Conservation (phyloP, 2,888 invertebrate species). For the Idaea straminata region DNA sequence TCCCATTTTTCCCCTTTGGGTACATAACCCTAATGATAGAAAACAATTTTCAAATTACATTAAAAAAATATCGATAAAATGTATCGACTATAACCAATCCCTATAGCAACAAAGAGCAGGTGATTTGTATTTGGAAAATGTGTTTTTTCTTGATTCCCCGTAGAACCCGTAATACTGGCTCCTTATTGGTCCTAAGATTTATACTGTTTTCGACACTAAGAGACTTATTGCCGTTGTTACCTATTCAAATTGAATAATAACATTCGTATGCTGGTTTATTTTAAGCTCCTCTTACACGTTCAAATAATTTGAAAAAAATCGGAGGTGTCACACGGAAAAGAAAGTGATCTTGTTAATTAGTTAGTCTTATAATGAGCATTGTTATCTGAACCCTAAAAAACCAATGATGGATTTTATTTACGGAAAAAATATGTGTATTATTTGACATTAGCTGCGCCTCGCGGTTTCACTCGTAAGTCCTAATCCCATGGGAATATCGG, state of each 20-base stretch:
- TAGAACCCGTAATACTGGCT: constrained; percentile 36
- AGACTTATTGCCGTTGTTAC: constrained; percentile 16
- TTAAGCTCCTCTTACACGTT: not conserved
- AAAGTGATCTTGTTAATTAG: too few relatives aligned
- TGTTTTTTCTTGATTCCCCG: constrained; percentile 50
- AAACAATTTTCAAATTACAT: not conserved
- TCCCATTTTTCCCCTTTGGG: too few relatives aligned
- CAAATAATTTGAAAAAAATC: not conserved
- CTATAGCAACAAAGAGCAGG: constrained; percentile 42
- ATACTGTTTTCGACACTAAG: constrained; percentile 34
- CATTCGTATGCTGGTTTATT: not conserved
- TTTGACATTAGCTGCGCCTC: too few relatives aligned
- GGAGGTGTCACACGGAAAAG: too few relatives aligned
- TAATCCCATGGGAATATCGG: too few relatives aligned
- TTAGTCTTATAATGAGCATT: too few relatives aligned
- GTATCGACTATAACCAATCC: constrained; percentile 21
- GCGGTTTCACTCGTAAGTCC: too few relatives aligned
- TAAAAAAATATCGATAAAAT: constrained; percentile 10
- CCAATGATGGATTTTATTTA: too few relatives aligned
- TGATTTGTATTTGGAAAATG: constrained; percentile 50
- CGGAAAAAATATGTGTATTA: too few relatives aligned
- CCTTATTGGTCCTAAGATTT: constrained; percentile 45
- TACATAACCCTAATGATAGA: too few relatives aligned
- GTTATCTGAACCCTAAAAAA: too few relatives aligned
- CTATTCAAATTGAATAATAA: constrained; percentile 3